Conservation (phyloP, 2,113 vertebrate genomes). For the Neomonachus schauinslandi region DNA sequence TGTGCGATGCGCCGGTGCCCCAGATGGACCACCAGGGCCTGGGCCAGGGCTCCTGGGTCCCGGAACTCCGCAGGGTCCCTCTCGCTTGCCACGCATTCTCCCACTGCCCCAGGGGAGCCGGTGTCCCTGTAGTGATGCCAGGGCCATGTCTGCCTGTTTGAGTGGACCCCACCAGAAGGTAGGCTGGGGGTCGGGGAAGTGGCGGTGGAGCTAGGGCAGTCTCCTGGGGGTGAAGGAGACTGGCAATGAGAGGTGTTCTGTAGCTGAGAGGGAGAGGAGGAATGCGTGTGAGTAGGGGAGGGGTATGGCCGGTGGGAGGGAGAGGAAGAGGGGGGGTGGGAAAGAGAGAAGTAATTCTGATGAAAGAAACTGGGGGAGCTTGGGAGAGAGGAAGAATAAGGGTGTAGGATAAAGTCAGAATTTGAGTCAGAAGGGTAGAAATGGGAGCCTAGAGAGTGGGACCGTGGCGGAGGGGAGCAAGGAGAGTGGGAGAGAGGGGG, state of each 20-base stretch:
- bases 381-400: neutral
- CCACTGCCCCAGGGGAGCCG: neutral
- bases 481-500: too few relatives aligned
- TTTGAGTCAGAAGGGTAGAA: constrained; percentile 20
- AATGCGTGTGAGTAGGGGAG: neutral
- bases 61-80: constrained; percentile 65
- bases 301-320: neutral
- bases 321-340: neutral
- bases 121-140: constrained; percentile 7
- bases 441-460: neutral
- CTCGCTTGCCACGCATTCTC: constrained; percentile 40
- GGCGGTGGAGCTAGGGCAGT: neutral
- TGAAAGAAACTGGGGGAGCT: constrained; percentile 26
- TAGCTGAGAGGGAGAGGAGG: neutral
- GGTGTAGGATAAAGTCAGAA: constrained; percentile 20
- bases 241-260: neutral
- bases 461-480: neutral
- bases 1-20: constrained; percentile 65
- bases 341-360: neutral
- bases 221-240: neutral
- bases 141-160: constrained; percentile 27
- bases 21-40: constrained; percentile 58
- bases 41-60: constrained; percentile 60
- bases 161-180: neutral
- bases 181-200: neutral